Evolutionary conservation across 2,113 vertebrate species (phyloP), one percentile per base, ranked within the genome.

Genomic region (Prionailurus bengalensis): DNA sequence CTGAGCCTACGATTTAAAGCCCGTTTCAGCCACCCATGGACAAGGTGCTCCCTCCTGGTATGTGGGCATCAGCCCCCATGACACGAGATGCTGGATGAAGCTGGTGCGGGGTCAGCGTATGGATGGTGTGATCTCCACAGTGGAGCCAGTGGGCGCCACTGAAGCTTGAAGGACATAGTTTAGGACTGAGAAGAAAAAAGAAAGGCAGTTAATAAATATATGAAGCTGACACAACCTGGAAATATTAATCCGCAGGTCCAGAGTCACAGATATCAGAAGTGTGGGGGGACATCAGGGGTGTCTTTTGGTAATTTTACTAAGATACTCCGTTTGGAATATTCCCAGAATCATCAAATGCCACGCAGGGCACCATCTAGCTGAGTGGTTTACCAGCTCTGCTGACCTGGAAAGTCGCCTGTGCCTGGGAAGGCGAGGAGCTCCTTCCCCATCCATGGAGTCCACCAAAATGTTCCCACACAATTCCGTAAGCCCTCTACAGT

Each of bases 221-320:
- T 8, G 31, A 82, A 23, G 6, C 83, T 25, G 90, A 42, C 70
- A 9, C 25, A 21, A 36, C 58, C 29, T 63, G 14, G 39, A 95
- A 61, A 74, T 51, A 58, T 45, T 74, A 2, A 33, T 53, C 89
- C 53, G 10, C 27, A 27, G 5, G 27, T 71, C 51, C 2, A 7
- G 63, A 80, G 33, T 14, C 45, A 65, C 0, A 58, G 48, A 10
- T 5, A 39, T 27, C 14, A 55, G 68, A 82, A 82, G 53, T 65
- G 42, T 3, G 19, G 63, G 0, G n/a, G 70, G 29, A 19, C 25
- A 5, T n/a, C 0, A 36, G 2, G 29, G 8, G n/a, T 33, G 39
- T 36, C 15, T 61, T 80, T n/a, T 58, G 73, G n/a, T 81, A 66
- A 45, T 53, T 94, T 80, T 36, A 90, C 80, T 55, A 73, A 80